A percentile compares a stretch with the other conserved stretches of the same genome.
phyloP scores from a whole-genome alignment of 2,797 vertebrate genomes.

The Pseudomugil gertrudae region DNA sequence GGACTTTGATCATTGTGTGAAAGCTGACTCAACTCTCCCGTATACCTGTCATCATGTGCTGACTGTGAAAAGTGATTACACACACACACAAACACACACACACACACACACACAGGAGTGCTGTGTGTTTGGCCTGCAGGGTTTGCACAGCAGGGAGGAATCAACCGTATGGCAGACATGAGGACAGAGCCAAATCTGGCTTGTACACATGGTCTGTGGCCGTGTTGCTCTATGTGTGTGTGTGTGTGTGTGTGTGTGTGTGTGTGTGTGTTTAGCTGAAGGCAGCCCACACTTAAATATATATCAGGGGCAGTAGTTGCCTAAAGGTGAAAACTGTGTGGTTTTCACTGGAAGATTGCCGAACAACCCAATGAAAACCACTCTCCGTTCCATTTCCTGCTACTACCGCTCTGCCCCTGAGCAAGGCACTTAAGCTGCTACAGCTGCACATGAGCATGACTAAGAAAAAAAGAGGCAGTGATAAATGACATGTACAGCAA shows the following conservation, averaged over 20 bases:
- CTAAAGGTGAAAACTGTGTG: constrained; percentile 62
- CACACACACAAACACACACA: constrained; percentile 9
- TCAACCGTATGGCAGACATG: constrained; percentile 78
- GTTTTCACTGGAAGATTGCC: constrained; percentile 59
- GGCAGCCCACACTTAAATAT: constrained; percentile 67
- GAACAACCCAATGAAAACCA: constrained; percentile 56
- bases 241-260: constrained; percentile 10
- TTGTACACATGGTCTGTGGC: constrained; percentile 71
- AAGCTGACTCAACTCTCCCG: constrained; percentile 13
- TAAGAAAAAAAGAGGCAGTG: background rate
- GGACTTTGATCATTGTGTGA: constrained; percentile 11
- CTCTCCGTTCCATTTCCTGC: constrained; percentile 33
- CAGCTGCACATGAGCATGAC: constrained; percentile 13
- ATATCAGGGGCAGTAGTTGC: constrained; percentile 63
- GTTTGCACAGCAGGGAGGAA: constrained; percentile 72
- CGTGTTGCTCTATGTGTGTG: constrained; percentile 35
- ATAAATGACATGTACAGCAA: constrained; percentile 2
- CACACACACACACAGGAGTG: constrained; percentile 39
- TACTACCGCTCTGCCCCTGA: constrained; percentile 52
- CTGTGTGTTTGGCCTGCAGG: constrained; percentile 75
- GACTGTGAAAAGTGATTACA: background rate
- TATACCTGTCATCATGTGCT: constrained; percentile 9
- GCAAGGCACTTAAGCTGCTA: constrained; percentile 56
- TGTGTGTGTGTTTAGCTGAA: constrained; percentile 49
- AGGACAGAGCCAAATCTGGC: constrained; percentile 72